Evolutionary conservation across 2,888 invertebrate genomes (phyloP), one percentile per base, ranked within the genome.

Genomic region (Acrobasis consociella): DNA sequence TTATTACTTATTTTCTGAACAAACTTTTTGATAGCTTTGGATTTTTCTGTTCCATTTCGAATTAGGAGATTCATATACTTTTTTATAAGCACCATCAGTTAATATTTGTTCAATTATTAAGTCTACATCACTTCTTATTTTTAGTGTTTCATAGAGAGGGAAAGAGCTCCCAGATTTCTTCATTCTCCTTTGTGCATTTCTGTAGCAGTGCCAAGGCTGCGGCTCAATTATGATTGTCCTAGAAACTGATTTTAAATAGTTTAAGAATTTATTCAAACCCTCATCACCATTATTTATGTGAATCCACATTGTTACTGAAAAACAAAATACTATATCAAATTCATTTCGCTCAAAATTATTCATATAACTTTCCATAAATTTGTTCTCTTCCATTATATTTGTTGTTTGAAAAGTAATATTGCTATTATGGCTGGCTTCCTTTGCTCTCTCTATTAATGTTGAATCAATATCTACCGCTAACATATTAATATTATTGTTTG

Each of bases 291-390:
- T 93, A 82, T 97, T 97, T 31, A 97, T 82, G 85, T 97, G 97
- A 75, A 97, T 96, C 97, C 97, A 97, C 97, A 97, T 97, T 16
- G 97, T 96, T 39, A 97, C 94, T 9, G 97, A 97, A 80, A 97
- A 97, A 79, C 96, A 96, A 82, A 96, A 96, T 58, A 94, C 93
- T 3, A 94, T 89, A 86, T 96, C 94, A 87, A 96, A 97, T 65
- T 81, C 89, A 0, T 74, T 58, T 58, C 86, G 91, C 1, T 87
- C 74, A 66, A 86, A 71, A 2, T 68, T 69, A 39, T 76, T 64
- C 60, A 96, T 84, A 81, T 93, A 95, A 0, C 83, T 69, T 9
- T 82, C 69, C n/a, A 95, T 78, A 3, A 78, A 61, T 46, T 72
- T 64, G 42, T 65, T 73, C 2, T 83, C 72, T 49, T 76, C 80